These are phyloP conservation scores for Colletes latitarsis DNA, from an alignment of 1,140 invertebrate species.

Conservation along the genomic window DNA sequence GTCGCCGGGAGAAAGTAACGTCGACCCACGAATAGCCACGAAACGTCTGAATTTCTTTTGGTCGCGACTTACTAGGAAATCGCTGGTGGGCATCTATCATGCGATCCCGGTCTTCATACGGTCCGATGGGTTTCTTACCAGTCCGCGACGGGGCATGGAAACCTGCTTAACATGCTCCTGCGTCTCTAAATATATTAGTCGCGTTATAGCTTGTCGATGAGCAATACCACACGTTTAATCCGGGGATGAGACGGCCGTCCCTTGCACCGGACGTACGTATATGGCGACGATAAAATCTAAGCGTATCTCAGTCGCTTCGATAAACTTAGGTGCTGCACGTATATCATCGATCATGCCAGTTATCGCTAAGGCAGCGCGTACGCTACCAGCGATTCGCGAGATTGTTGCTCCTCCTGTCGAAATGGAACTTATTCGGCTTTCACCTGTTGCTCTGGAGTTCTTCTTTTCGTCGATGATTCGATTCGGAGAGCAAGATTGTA, in stretches of 20 bases:
- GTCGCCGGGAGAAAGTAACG: neutral
- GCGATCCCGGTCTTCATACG: constrained; percentile 36
- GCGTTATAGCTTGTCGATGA: constrained; percentile 45
- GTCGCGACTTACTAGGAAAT: constrained; percentile 22
- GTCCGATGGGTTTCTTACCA: constrained; percentile 37
- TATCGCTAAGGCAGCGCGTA: neutral
- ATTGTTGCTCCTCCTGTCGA: neutral
- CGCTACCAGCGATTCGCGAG: neutral
- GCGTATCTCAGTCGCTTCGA: neutral
- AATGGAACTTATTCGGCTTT: neutral
- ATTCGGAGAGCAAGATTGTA: no score
- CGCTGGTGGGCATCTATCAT: constrained; percentile 53
- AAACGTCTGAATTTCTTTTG: neutral
- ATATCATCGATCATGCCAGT: neutral
- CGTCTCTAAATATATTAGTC: constrained; percentile 53
- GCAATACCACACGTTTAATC: constrained; percentile 41
- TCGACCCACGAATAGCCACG: neutral
- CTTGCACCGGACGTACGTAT: constrained; percentile 1
- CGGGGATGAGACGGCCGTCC: neutral
- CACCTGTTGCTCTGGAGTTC: neutral
- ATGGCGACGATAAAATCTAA: constrained; percentile 13
- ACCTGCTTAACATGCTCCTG: constrained; percentile 56
- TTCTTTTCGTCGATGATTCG: no score
- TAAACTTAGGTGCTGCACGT: constrained; percentile 15
- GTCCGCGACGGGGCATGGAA: constrained; percentile 35